Base-by-base conservation (phyloP, 2,888 invertebrate genomes). In the Rotaria macrura region DNA sequence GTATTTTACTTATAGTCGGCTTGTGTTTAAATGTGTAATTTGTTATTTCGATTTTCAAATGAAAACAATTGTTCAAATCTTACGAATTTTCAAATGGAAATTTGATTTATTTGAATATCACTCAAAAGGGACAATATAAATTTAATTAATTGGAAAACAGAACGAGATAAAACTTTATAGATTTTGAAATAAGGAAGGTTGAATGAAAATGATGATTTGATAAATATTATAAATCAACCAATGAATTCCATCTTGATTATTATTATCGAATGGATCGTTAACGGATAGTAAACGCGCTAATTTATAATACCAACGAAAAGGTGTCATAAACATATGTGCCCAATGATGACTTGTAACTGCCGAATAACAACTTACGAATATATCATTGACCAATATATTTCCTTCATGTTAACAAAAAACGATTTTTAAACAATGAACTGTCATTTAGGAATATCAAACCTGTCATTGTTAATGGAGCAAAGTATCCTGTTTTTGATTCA, bases 381-480 rank as follows among this genome's bases (percentile, higher is more conserved):
- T 25, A 43, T 79, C n/a, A 14, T 79, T 79, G 2, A 79, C 79
- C 12, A 79, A 79, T 43, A 79, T 20, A 6, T 40, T 79, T 43
- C 79, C 79, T 79, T 17, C 6, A 38, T 29, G 20, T 52, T n/a
- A n/a, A n/a, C 23, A 54, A 54, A 14, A 55, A 2, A 55, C n/a
- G 5, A 38, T 3, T 17, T 25, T 65, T 79, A n/a, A n/a, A n/a
- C 4, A 43, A 38, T 40, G 7, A 43, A 79, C 2, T 79, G 10
- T 43, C 14, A 10, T 65, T 23, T 12, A 65, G 0, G 29, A 9
- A 34, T 14, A 65, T 29, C 34, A 5, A 17, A 79, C 79, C 79
- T 40, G 79, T 79, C 79, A 79, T 79, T 12, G 79, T 79, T 79
- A 79, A 79, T 43, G 79, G 79, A 40, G 79, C 79, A 79, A 79